phyloP scores from a whole-genome alignment of 2,113 vertebrate species.

The Menidia beryllina region DNA sequence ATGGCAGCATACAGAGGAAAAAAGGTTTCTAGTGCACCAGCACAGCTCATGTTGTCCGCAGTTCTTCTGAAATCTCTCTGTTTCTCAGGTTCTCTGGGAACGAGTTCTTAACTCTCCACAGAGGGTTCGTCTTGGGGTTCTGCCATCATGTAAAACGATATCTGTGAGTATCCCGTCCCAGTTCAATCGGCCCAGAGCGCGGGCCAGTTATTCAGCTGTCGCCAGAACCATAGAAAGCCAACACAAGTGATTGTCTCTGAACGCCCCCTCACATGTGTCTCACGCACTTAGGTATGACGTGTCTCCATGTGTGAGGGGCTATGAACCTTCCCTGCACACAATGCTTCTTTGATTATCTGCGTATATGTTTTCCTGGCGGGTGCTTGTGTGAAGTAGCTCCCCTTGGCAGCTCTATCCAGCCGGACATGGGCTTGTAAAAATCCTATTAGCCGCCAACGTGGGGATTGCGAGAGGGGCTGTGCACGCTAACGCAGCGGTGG shows the following conservation, averaged over 20 bases:
- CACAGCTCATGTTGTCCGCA: conserved; percentile 67
- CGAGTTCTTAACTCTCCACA: conserved; percentile 32
- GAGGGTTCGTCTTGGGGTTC: conserved; percentile 42
- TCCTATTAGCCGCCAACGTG: conserved; percentile 77
- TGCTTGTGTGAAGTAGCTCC: conserved; percentile 51
- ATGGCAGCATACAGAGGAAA: conserved; percentile 36
- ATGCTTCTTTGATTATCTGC: conserved; percentile 40
- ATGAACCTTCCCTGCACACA: conserved; percentile 34
- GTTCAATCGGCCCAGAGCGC: conserved; percentile 37
- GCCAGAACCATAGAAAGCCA: conserved; percentile 70
- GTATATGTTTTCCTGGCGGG: conserved; percentile 35
- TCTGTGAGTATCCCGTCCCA: conserved; percentile 51
- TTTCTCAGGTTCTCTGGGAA: conserved; percentile 52
- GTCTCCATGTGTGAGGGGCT: conserved; percentile 40
- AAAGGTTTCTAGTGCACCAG: conserved; percentile 59
- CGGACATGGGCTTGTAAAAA: conserved; percentile 78
- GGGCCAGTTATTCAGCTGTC: conserved; percentile 57
- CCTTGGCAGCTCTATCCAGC: conserved; percentile 67
- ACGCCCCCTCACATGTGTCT: conserved; percentile 28
- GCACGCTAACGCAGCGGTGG: conserved; percentile 37
- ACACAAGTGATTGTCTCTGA: conserved; percentile 67
- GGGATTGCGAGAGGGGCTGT: conserved; percentile 50
- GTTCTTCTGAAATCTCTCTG: conserved; percentile 43
- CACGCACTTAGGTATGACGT: conserved; percentile 20
- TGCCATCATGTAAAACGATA: conserved; percentile 62